phyloP scores from a whole-genome alignment of 1,140 invertebrate species.

The Zaprionus capensis region DNA sequence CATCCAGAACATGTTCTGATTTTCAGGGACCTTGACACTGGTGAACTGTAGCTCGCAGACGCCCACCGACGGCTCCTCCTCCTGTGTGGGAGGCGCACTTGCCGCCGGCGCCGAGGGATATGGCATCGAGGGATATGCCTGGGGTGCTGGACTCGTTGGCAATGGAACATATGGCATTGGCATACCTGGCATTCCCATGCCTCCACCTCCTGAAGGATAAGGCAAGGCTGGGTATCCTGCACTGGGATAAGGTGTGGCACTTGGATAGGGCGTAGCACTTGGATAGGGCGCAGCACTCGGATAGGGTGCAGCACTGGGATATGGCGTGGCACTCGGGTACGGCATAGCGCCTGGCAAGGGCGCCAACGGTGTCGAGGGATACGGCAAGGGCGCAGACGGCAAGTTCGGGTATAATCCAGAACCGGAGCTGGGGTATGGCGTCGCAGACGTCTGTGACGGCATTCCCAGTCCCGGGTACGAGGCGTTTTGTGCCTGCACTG shows the following conservation, averaged over 20 bases:
- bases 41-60: conserved; percentile 72
- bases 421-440: conserved; percentile 50
- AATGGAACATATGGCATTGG: conserved; percentile 71
- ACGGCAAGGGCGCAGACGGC: conserved; percentile 33
- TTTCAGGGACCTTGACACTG: conserved; percentile 78
- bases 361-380: conserved; percentile 36
- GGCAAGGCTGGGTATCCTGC: conserved; percentile 66
- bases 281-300: conserved; percentile 36
- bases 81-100: conserved; percentile 62
- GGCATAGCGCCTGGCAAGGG: conserved; percentile 25
- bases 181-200: conserved; percentile 67
- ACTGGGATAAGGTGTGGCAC: conserved; percentile 59
- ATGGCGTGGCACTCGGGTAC: conserved; percentile 27
- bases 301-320: conserved; percentile 33
- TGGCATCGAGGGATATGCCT: conserved; percentile 55
- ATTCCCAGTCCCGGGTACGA: conserved; percentile 48
- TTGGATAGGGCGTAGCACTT: conserved; percentile 44
- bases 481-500: conserved; percentile 56
- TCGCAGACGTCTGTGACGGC: conserved; percentile 47
- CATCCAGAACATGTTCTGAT: conserved; percentile 80
- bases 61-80: conserved; percentile 75
- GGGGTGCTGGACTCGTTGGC: conserved; percentile 58
- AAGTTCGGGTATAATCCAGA: conserved; percentile 42
- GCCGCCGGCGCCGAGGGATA: conserved; percentile 53
- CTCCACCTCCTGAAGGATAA: conserved; percentile 57